These are phyloP conservation scores for Labroides dimidiatus DNA, from an alignment of 2,797 vertebrate species.

Conservation along the genomic window DNA sequence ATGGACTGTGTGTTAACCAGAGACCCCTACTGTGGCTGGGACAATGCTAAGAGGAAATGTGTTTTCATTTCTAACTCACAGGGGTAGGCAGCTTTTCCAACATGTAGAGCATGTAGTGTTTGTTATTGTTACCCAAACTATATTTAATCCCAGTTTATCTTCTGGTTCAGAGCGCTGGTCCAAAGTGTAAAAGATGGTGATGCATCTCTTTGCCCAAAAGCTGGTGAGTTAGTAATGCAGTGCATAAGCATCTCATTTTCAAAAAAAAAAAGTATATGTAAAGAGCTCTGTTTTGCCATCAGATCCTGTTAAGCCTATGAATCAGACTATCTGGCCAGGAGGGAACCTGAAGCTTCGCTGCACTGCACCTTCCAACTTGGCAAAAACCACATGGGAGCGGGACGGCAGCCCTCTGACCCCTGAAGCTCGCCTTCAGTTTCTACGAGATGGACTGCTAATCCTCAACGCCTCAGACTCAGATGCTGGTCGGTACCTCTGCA, in stretches of 20 bases:
- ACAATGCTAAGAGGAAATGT: slow-evolving; percentile 61
- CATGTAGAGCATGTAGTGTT: background rate
- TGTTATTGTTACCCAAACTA: background rate
- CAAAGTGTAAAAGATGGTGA: slow-evolving; percentile 81
- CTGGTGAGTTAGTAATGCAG: slow-evolving; percentile 69
- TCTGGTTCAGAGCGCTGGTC: slow-evolving; percentile 77
- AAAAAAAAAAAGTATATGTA: background rate
- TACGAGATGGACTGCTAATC: slow-evolving; percentile 72
- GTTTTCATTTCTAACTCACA: slow-evolving; percentile 47
- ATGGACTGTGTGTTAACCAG: slow-evolving; percentile 85
- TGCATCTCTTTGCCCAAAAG: slow-evolving; percentile 73
- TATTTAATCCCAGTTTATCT: background rate
- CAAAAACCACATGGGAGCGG: slow-evolving; percentile 72
- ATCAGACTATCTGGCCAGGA: slow-evolving; percentile 51
- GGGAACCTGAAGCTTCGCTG: slow-evolving; percentile 73
- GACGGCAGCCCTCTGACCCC: slow-evolving; percentile 40
- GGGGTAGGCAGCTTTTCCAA: slow-evolving; percentile 29
- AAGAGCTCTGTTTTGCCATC: slow-evolving; percentile 32
- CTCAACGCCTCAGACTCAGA: slow-evolving; percentile 55
- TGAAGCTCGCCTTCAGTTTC: slow-evolving; percentile 56
- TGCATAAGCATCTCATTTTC: background rate
- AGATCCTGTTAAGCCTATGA: slow-evolving; percentile 62
- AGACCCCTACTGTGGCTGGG: slow-evolving; percentile 88
- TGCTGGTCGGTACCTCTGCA: slow-evolving; percentile 78
- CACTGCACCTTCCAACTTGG: slow-evolving; percentile 76